Evolutionary conservation across 2,113 vertebrate genomes (phyloP), one percentile per base, ranked within the genome.

Genomic region (Rhynchopsitta pachyrhyncha): DNA sequence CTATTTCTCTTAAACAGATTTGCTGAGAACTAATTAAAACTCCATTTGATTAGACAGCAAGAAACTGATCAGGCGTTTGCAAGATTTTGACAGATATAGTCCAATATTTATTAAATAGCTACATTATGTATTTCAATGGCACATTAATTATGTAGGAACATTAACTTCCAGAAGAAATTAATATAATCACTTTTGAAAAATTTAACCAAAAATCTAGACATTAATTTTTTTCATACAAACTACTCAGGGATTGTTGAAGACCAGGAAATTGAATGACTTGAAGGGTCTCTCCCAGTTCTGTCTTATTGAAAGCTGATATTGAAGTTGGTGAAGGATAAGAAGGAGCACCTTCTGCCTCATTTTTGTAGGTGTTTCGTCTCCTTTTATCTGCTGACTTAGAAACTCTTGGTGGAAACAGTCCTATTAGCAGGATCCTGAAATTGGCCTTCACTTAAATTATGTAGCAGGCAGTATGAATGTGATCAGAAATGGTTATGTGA

Each of bases 141-240:
- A n/a, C 31, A 84, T 93, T 80, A 87, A 87, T 94, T 96, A 95
- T 91, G 76, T 71, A 91, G 44, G 28, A 82, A 94, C 90, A 92
- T 93, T 92, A 94, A 73, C 86, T 89, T 96, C 62, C 44, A 91
- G n/a, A 82, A 86, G 78, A 91, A 96, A 93, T 94, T 96, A 95
- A 82, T 37, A n/a, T 88, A 90, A 90, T 92, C 62, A 60, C n/a
- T 52, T 71, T 89, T 86, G 47, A 96, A 95, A 95, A 95, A 88
- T 82, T 50, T 93, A 81, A 64, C 39, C 27, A 84, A 35, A 88
- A 95, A 11, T 63, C 37, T 92, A 96, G 90, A 81, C 17, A 78
- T 86, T 74, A 84, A 39, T 81, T 88, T 86, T 78, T 90, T 95
- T 94, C 33, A 60, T 81, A 71, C 33, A 59, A 64, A 49, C 23